Percentiles rank a stretch among this genome's conserved stretches.
phyloP scores from a whole-genome alignment of 2,113 vertebrate genomes.

The Gasterosteus aculeatus region DNA sequence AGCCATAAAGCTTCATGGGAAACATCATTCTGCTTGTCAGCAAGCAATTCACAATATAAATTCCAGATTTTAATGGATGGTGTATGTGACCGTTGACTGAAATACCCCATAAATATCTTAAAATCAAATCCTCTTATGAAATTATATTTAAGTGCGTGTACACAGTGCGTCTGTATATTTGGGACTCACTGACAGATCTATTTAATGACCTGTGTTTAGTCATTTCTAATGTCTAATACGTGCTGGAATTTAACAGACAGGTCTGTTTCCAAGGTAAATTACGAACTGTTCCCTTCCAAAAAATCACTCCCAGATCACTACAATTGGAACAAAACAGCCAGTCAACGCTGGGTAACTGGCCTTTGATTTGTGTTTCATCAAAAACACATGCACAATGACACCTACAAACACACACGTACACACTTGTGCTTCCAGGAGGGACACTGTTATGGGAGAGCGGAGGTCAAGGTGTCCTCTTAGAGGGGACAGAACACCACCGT shows the following conservation, averaged over 20 bases:
- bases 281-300: not conserved
- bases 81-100: too few relatives aligned
- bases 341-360: slow-evolving; percentile 22
- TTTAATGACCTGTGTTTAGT: not conserved
- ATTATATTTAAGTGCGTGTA: not conserved
- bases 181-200: not conserved
- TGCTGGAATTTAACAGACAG: not conserved
- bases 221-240: not conserved
- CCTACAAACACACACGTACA: not conserved
- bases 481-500: slow-evolving; percentile 25
- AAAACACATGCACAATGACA: slow-evolving; percentile 15
- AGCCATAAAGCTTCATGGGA: slow-evolving; percentile 7
- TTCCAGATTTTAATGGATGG: not conserved
- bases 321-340: slow-evolving; percentile 5
- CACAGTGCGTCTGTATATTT: not conserved
- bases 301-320: not conserved
- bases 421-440: slow-evolving; percentile 29
- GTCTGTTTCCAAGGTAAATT: not conserved
- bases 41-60: not conserved
- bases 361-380: slow-evolving; percentile 50
- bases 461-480: slow-evolving; percentile 67
- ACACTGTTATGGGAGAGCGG: slow-evolving; percentile 21
- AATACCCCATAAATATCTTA: not conserved
- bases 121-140: not conserved
- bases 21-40: not conserved